Base-by-base conservation (phyloP, 1,140 invertebrate species). In the Drosophila pachea region DNA sequence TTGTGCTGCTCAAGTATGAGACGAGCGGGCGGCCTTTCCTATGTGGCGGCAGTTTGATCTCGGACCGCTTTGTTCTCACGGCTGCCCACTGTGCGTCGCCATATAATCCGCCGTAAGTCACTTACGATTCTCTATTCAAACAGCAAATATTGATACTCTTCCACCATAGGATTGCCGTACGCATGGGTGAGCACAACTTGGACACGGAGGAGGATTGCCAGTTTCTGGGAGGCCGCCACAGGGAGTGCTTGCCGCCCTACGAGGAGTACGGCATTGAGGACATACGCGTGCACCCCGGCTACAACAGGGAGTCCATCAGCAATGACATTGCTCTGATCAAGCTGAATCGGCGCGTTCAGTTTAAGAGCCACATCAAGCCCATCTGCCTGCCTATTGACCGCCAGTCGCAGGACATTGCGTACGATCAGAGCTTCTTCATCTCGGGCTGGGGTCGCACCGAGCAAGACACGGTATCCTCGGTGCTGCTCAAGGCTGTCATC, bases 321-420 rank as follows among this genome's bases (percentile, higher is more conserved):
- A 91, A 94, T 76, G 94, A 95, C 74, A 92, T 95, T 42, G 94
- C 93, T 1, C 74, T 95, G 2, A 71, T 95, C 4, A 86, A 78
- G 52, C 49, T 89, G 4, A 65, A 81, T 40, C 66, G 73, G 0
- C 11, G 64, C n/a, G 81, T 87, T 1, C 48, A 36, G 12, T 61
- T 38, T 5, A 61, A 88, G 52, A 33, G 33, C 0, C 87, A 88
- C 40, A 88, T 88, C 7, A 81, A 78, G 29, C 83, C 87, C 9
- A 43, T 88, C 5, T 88, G 87, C 22, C 64, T 88, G 63, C 87
- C 87, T 7, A 87, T 88, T 9, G 61, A 65, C 6, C 14, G 16
- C 0, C 47, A 53, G 0, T 75, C 77, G 0, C 42, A 68, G 32
- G 31, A 59, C 2, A 56, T 86, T 12, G 29, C 35, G 2, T 58